Conservation (phyloP, 2,888 invertebrate species). For the Ormyrus thymus region DNA sequence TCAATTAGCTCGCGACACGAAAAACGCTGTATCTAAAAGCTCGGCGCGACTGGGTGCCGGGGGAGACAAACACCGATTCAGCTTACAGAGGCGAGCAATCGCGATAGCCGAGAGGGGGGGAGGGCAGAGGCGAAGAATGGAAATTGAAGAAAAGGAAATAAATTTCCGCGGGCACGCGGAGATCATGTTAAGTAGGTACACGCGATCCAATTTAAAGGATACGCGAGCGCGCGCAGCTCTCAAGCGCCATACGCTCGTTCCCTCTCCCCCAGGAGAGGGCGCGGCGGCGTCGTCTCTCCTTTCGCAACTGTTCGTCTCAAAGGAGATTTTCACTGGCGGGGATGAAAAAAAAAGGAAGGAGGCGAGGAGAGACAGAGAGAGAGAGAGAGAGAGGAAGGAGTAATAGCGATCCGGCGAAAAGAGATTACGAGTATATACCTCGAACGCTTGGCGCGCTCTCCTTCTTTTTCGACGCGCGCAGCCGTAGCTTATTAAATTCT, state of each 20-base stretch:
- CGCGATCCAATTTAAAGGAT: slow-evolving; percentile 67
- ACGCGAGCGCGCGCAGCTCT: slow-evolving; percentile 48
- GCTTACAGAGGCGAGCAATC: background rate
- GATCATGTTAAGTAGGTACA: slow-evolving; percentile 61
- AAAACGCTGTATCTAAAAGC: no score
- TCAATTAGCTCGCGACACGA: no score
- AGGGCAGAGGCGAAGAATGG: slow-evolving; percentile 14
- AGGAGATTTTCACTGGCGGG: slow-evolving; percentile 55
- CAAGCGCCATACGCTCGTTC: slow-evolving; percentile 39
- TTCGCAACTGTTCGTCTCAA: slow-evolving; percentile 57
- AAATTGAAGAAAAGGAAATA: slow-evolving; percentile 57
- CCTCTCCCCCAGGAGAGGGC: slow-evolving; percentile 39
- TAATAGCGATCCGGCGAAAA: slow-evolving; percentile 36
- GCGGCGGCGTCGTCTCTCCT: background rate
- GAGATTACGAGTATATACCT: slow-evolving; percentile 49
- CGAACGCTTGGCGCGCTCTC: background rate
- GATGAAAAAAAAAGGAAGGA: background rate
- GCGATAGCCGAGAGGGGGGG: background rate
- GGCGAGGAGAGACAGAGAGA: slow-evolving; percentile 2
- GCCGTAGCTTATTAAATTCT: slow-evolving; percentile 49
- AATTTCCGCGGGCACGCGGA: slow-evolving; percentile 56
- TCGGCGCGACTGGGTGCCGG: background rate
- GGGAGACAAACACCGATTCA: background rate
- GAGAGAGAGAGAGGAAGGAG: slow-evolving; percentile 13
- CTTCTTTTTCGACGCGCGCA: slow-evolving; percentile 34